Evolutionary conservation across 1,140 invertebrate genomes (phyloP).

Genomic region (Argopecten irradians): DNA sequence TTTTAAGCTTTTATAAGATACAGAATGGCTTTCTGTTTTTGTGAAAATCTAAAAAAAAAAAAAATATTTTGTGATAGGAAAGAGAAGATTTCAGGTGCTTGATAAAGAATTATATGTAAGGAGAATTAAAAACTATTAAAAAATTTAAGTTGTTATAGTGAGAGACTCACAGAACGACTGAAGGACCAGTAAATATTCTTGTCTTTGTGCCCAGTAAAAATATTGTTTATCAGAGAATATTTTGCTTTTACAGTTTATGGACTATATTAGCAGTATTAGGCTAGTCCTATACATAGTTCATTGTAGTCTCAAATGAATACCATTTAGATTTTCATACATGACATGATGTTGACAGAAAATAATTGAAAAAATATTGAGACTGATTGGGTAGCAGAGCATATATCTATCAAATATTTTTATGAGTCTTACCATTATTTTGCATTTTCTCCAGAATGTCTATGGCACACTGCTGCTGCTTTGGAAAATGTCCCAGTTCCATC

Average conservation of each 20-base stretch:
- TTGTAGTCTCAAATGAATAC: too few species aligned
- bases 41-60: background rate
- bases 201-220: too few species aligned
- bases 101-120: background rate
- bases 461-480: constrained; percentile 94
- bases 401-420: background rate
- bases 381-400: background rate
- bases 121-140: background rate
- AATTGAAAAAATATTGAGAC: background rate
- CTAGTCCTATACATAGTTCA: background rate
- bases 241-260: background rate
- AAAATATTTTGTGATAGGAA: background rate
- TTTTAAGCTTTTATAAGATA: background rate
- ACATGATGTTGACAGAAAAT: background rate
- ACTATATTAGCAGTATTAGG: background rate
- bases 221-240: too few species aligned
- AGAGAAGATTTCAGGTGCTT: background rate
- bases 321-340: background rate
- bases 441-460: constrained; percentile 92
- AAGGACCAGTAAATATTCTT: too few species aligned
- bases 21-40: background rate
- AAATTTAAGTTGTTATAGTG: background rate
- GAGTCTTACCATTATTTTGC: constrained; percentile 88
- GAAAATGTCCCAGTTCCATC: constrained; percentile 91
- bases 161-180: too few species aligned